These are phyloP conservation scores for Alcis repandata DNA, from an alignment of 2,888 invertebrate species.

Conservation along the genomic window DNA sequence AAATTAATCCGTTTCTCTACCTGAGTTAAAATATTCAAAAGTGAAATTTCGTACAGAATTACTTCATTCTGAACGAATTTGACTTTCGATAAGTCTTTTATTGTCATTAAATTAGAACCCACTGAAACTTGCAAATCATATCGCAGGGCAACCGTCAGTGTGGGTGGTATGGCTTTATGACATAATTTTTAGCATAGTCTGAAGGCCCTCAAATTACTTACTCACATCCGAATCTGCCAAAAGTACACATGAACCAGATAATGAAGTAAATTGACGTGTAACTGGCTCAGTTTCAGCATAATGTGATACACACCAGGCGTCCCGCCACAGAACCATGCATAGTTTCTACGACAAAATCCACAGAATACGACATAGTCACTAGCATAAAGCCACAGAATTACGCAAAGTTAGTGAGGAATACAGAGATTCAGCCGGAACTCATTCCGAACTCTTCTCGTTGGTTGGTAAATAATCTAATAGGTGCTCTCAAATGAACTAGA, in stretches of 20 bases:
- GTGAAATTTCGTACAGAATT: no score
- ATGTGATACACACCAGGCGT: slow-evolving; percentile 49
- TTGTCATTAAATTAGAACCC: no score
- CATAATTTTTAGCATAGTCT: background rate
- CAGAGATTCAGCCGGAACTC: slow-evolving; percentile 58
- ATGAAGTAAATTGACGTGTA: slow-evolving; percentile 51
- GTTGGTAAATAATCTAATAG: slow-evolving; percentile 74
- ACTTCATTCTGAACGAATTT: no score
- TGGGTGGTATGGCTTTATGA: no score
- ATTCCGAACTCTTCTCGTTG: slow-evolving; percentile 57
- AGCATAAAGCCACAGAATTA: background rate
- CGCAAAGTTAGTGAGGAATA: slow-evolving; percentile 27
- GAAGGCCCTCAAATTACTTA: slow-evolving; percentile 3
- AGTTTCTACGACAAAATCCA: slow-evolving; percentile 21
- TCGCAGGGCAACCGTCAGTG: no score
- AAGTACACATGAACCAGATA: slow-evolving; percentile 28
- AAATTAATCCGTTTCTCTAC: no score
- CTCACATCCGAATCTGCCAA: slow-evolving; percentile 16
- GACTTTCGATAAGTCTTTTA: no score
- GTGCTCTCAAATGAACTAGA: slow-evolving; percentile 69
- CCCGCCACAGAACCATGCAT: slow-evolving; percentile 19
- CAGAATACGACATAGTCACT: slow-evolving; percentile 25
- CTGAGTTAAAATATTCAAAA: no score
- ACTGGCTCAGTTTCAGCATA: slow-evolving; percentile 46
- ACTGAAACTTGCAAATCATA: no score